Evolutionary conservation across 1,140 invertebrate genomes (phyloP), one percentile per base, ranked within the genome.

Genomic region (Delia radicum): DNA sequence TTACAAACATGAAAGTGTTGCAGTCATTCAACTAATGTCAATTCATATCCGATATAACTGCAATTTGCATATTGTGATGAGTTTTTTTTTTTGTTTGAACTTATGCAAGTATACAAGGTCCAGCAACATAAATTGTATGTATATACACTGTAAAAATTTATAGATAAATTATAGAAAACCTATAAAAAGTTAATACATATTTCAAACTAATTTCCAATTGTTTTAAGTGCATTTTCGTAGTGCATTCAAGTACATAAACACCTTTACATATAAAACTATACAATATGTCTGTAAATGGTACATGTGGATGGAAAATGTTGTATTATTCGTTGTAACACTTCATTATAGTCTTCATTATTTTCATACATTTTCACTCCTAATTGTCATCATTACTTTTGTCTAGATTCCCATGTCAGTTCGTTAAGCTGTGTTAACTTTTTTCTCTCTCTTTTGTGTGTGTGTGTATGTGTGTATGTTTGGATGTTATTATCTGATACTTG

Each of bases 21-120:
- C 65, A 33, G 65, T 24, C 65, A 69, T 28, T 69, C 65, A 69
- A 69, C 65, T 33, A 26, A 29, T 69, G 65, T 69, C 65, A 69
- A 69, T 69, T 33, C 21, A 69, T 69, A 69, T 69, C 65, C 65
- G 65, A 69, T 69, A 33, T 69, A 69, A 33, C 65, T 69, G 31
- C n/a, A 69, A 69, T 69, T 69, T 69, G 65, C 65, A 69, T 69
- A 33, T 69, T 69, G 15, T 69, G 65, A 69, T 69, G 65, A 69
- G 15, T 69, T 18, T 33, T 69, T 31, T 69, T 31, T 69, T 33
- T 69, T 55, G 5, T 18, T 7, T 55, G 37, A 15, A 42, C 12
- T 15, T 42, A 42, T 21, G 10, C 21, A 4, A 21, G 10, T 55
- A 6, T 55, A 21, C 18, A 55, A 55, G 24, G 48, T 55, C 48